A percentile compares a stretch with the other conserved stretches of the same genome.
These are phyloP conservation scores for Osmoderma eremita DNA, from an alignment of 2,888 invertebrate species.

Conservation along the genomic window DNA sequence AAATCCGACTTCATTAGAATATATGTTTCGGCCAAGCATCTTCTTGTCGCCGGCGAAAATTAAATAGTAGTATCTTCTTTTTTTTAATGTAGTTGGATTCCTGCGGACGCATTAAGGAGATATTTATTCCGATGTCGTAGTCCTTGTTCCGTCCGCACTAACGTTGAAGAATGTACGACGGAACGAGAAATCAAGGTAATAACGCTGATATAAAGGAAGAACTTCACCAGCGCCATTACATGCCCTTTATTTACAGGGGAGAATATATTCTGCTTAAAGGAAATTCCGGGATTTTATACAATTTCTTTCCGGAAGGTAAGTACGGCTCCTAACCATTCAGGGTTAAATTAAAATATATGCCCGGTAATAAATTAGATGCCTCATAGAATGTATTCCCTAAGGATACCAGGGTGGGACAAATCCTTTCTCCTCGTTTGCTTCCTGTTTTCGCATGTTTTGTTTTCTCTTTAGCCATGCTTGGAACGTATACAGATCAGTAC, in stretches of 20 bases:
- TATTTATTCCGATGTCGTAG: slow-evolving; percentile 8
- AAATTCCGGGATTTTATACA: slow-evolving; percentile 7
- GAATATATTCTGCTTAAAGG: slow-evolving; percentile 30
- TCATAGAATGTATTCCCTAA: neutral
- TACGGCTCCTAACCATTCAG: neutral
- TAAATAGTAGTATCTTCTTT: neutral
- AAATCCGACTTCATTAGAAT: too few relatives aligned
- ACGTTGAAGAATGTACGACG: slow-evolving; percentile 16
- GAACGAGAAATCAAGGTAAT: slow-evolving; percentile 24
- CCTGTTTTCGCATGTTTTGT: too few relatives aligned
- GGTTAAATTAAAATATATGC: slow-evolving; percentile 8
- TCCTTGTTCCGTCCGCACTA: slow-evolving; percentile 20
- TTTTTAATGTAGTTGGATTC: neutral
- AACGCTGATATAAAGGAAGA: slow-evolving; percentile 22
- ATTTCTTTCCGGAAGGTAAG: slow-evolving; percentile 12
- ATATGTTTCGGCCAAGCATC: too few relatives aligned
- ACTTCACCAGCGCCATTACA: slow-evolving; percentile 17
- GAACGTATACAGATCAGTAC: too few relatives aligned
- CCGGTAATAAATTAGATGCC: slow-evolving; percentile 8
- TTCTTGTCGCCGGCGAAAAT: too few relatives aligned
- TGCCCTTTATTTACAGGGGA: slow-evolving; percentile 17
- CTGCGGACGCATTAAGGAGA: slow-evolving; percentile 1
- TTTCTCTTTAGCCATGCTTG: too few relatives aligned
- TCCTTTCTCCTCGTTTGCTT: too few relatives aligned
- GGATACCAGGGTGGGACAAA: too few relatives aligned